Evolutionary conservation across 2,113 vertebrate species (phyloP).

Genomic region (Rhabdomys dilectus): DNA sequence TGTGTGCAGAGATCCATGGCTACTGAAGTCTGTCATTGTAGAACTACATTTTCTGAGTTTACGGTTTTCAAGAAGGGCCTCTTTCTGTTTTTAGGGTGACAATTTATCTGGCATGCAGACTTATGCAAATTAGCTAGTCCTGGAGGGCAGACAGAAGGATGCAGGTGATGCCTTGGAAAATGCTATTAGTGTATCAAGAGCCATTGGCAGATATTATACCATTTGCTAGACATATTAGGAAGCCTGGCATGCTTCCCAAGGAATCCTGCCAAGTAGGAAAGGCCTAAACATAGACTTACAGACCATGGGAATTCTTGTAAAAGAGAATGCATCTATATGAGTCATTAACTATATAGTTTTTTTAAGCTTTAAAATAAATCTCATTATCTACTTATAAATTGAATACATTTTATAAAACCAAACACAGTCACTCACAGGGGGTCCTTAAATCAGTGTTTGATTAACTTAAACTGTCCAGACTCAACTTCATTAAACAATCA

Average conservation of each 20-base stretch:
- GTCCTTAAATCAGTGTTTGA: constrained; percentile 56
- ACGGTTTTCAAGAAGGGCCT: neutral
- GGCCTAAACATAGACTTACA: neutral
- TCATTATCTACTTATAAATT: constrained; percentile 50
- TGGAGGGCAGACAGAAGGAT: neutral
- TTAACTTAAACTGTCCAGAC: constrained; percentile 51
- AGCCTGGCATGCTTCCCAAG: neutral
- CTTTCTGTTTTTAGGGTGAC: neutral
- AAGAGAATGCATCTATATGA: neutral
- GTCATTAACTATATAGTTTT: neutral
- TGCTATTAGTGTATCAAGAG: neutral
- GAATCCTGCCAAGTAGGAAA: neutral
- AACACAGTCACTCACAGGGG: constrained; percentile 47
- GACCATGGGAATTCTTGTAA: neutral
- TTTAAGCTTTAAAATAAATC: constrained; percentile 41
- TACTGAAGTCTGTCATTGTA: neutral
- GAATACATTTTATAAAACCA: constrained; percentile 55
- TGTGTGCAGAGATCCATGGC: neutral
- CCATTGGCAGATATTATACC: neutral
- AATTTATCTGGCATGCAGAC: neutral
- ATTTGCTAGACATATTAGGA: neutral
- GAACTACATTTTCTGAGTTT: neutral
- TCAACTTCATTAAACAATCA: constrained; percentile 55
- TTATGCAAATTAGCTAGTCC: neutral
- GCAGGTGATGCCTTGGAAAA: neutral